phyloP scores from a whole-genome alignment of 2,113 vertebrate species.

The Solenodon paradoxus region DNA sequence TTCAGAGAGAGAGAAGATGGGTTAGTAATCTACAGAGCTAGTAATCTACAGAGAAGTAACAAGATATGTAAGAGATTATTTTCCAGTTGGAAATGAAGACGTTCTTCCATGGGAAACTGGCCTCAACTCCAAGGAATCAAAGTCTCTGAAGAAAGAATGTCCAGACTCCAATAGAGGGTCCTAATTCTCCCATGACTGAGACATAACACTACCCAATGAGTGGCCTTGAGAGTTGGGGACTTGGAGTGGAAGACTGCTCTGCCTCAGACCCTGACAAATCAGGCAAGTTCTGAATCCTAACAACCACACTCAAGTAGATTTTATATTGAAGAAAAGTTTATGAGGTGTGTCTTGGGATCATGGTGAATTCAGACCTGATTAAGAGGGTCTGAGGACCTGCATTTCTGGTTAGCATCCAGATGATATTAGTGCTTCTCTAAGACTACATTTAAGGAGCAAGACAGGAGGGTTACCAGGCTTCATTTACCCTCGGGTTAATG shows the following conservation, averaged over 20 bases:
- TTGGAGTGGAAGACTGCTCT: background rate
- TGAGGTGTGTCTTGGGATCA: background rate
- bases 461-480: background rate
- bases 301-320: background rate
- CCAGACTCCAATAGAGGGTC: background rate
- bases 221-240: background rate
- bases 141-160: background rate
- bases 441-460: background rate
- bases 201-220: background rate
- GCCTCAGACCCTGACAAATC: background rate
- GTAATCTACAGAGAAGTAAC: no score
- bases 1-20: background rate
- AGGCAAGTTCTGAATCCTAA: background rate
- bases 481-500: background rate
- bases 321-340: background rate
- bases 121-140: background rate
- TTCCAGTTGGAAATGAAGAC: no score
- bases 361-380: background rate
- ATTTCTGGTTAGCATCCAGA: background rate
- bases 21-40: no score
- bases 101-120: background rate
- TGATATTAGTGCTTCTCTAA: background rate
- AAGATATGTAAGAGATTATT: background rate
- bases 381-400: background rate
- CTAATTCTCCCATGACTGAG: background rate